Conservation (phyloP, 2,797 vertebrate species). For the Cyprinella venusta region DNA sequence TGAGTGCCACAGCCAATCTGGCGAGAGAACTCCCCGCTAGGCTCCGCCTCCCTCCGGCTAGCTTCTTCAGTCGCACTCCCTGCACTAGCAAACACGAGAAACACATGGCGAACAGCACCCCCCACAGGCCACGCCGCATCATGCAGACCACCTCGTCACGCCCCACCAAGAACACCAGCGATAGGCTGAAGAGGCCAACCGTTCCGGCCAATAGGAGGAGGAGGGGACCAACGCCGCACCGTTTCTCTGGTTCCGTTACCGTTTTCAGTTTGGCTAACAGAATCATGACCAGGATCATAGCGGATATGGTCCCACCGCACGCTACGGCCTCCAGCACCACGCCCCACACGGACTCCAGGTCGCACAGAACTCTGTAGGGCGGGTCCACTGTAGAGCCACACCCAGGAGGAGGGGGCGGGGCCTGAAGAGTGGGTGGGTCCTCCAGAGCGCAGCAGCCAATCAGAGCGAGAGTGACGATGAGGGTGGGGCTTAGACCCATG, state of each 20-base stretch:
- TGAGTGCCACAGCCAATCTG: slow-evolving; percentile 83
- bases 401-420: slow-evolving; percentile 81
- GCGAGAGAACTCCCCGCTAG: slow-evolving; percentile 78
- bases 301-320: slow-evolving; percentile 85
- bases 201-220: slow-evolving; percentile 92
- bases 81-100: slow-evolving; percentile 95
- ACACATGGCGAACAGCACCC: slow-evolving; percentile 91
- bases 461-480: slow-evolving; percentile 84
- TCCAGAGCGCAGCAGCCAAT: slow-evolving; percentile 82
- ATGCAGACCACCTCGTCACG: slow-evolving; percentile 88
- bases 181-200: slow-evolving; percentile 89
- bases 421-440: slow-evolving; percentile 55
- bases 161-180: slow-evolving; percentile 92
- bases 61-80: slow-evolving; percentile 85
- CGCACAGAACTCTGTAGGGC: slow-evolving; percentile 89
- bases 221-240: slow-evolving; percentile 85
- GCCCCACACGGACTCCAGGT: slow-evolving; percentile 95
- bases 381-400: slow-evolving; percentile 87
- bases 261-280: slow-evolving; percentile 86
- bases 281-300: slow-evolving; percentile 85
- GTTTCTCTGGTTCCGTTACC: slow-evolving; percentile 88
- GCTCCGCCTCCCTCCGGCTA: slow-evolving; percentile 85
- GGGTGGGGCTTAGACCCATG: slow-evolving; percentile 71
- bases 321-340: slow-evolving; percentile 94
- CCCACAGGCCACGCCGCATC: slow-evolving; percentile 91